Conservation (phyloP, 2,888 invertebrate genomes). For the Bombylius major region DNA sequence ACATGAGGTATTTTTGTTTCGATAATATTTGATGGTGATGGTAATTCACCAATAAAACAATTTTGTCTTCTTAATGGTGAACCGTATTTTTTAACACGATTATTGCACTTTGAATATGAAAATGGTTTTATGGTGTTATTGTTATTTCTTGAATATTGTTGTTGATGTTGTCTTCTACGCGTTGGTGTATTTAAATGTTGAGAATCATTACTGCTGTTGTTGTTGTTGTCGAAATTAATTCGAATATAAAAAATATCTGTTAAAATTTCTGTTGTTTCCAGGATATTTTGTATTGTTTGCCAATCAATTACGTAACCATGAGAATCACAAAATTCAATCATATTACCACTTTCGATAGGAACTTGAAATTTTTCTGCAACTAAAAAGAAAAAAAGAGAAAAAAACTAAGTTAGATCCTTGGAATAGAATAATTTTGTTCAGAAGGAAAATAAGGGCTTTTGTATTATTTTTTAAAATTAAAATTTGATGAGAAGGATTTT, state of each 20-base stretch:
- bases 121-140: neutral
- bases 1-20: too few species aligned
- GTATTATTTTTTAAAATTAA: too few species aligned
- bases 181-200: neutral
- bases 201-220: neutral
- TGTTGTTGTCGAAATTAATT: neutral
- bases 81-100: neutral
- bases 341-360: conserved; percentile 15
- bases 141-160: too few species aligned
- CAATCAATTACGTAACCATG: conserved; percentile 23
- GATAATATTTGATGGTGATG: neutral
- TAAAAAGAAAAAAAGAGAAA: conserved; percentile 4
- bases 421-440: too few species aligned
- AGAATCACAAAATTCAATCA: conserved; percentile 25
- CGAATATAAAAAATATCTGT: neutral
- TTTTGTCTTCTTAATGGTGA: conserved; percentile 29
- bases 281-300: conserved; percentile 23
- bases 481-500: too few species aligned
- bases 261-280: neutral
- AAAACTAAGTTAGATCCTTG: neutral
- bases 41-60: conserved; percentile 27
- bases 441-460: too few species aligned
- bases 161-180: too few species aligned
- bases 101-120: neutral
- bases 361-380: conserved; percentile 20